phyloP scores from a whole-genome alignment of 37 sponge, comb jelly and placozoan species.

The Haliclona indistincta region DNA sequence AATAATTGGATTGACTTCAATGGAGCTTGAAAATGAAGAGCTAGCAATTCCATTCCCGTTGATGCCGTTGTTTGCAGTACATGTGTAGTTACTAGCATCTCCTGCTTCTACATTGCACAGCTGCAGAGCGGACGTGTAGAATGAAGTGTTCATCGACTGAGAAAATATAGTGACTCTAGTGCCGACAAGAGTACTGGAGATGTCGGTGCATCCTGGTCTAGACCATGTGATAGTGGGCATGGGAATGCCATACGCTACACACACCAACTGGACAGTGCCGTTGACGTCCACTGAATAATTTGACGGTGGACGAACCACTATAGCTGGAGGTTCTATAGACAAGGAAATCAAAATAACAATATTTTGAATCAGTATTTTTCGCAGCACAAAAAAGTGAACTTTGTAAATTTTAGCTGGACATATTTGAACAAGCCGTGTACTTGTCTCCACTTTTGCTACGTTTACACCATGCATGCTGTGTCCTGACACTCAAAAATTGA shows the following conservation, averaged over 20 bases:
- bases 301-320: neutral
- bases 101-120: neutral
- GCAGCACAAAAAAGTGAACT: too few species aligned
- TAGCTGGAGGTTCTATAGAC: neutral
- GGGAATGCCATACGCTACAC: neutral
- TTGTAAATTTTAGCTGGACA: too few species aligned
- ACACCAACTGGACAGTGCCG: neutral
- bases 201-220: neutral
- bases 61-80: neutral
- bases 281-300: neutral
- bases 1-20: too few species aligned
- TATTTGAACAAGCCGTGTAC: too few species aligned
- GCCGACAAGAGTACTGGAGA: neutral
- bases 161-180: neutral
- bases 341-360: too few species aligned
- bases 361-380: too few species aligned
- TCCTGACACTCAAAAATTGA: too few species aligned
- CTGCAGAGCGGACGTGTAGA: neutral
- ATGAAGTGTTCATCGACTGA: neutral
- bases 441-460: too few species aligned
- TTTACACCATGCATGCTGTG: too few species aligned
- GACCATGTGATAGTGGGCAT: neutral
- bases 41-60: neutral
- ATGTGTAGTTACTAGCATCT: neutral
- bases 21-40: too few species aligned